Base-by-base conservation (phyloP, 2,113 vertebrate genomes). In the Emydura subglobosa region DNA sequence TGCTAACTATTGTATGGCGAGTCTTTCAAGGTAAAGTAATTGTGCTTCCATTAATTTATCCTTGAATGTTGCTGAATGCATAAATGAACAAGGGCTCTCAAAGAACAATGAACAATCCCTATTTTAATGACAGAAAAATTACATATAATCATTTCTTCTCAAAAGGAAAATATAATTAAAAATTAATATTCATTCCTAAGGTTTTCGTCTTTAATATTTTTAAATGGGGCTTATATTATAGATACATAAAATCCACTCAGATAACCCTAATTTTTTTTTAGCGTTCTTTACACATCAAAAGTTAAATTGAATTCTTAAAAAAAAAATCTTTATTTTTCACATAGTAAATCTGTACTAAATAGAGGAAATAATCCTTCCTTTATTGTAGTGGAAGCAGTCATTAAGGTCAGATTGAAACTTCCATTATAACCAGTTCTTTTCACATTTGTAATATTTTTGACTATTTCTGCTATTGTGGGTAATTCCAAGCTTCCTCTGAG, bases 1-100 rank as follows among this genome's bases (percentile, higher is more conserved):
- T 72, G 49, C 88, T 91, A 93, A 93, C 85, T 85, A 42, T 14
- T 7, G 80, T 91, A 68, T 92, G 93, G 34, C 87, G 44, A 90
- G 49, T 59, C 5, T 42, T 85, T 93, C 55, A 82, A 79, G 61
- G 27, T 86, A 85, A 92, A 84, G 22, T 90, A 87, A 93, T 90
- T 57, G 78, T 82, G 61, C 54, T 12, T 53, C 11, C 29, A 8
- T 81, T 12, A 84, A 76, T 87, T 92, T 89, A 16, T 89, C 83
- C 94, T 79, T 94, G 79, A 88, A 50, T 93, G 80, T 25, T 68
- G 59, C 0, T 44, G 81, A 95, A 82, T 29, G 53, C 4, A 51
- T 61, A 91, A 96, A 8, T 21, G 29, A 90, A 88, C 11, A 7
- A 19, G 81, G 49, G 83, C 50, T 27, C 59, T 55, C 19, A 54